Evolutionary conservation across 64 coral and sea anemone species (phyloP).

Genomic region (Stylophora pistillata): DNA sequence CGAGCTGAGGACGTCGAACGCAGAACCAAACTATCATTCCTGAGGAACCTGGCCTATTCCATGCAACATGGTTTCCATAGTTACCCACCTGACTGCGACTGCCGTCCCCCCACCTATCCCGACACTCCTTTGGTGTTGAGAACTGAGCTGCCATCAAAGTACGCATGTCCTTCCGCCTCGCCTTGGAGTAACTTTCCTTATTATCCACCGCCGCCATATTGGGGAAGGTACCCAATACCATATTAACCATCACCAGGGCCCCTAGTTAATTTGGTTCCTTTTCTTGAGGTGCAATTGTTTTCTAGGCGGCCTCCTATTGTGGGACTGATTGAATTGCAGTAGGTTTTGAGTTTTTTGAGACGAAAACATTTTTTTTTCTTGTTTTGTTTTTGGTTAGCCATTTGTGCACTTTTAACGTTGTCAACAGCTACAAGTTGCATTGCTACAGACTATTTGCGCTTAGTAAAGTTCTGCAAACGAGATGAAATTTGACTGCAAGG

Average conservation of each 20-base stretch:
- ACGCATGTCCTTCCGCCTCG: constrained; percentile 7
- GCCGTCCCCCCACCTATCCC: neutral
- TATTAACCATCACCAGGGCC: neutral
- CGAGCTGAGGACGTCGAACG: constrained; percentile 70
- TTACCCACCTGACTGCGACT: constrained; percentile 30
- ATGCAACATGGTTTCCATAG: constrained; percentile 18
- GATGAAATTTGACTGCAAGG: too few species aligned
- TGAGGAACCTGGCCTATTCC: constrained; percentile 50
- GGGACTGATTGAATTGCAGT: too few species aligned
- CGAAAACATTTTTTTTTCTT: too few species aligned
- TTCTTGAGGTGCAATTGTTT: neutral
- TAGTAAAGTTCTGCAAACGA: too few species aligned
- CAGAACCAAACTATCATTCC: constrained; percentile 68
- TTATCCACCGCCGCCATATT: constrained; percentile 33
- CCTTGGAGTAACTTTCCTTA: constrained; percentile 10
- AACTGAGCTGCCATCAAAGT: constrained; percentile 9
- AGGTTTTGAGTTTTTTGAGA: too few species aligned
- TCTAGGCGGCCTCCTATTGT: too few species aligned
- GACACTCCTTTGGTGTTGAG: constrained; percentile 34
- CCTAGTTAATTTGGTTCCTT: neutral
- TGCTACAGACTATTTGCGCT: too few species aligned
- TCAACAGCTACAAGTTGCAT: too few species aligned
- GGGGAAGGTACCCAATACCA: constrained; percentile 31
- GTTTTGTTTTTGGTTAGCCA: too few species aligned
- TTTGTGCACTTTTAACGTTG: too few species aligned